Base-by-base conservation (phyloP, 2,797 vertebrate species). In the Dryobates pubescens region DNA sequence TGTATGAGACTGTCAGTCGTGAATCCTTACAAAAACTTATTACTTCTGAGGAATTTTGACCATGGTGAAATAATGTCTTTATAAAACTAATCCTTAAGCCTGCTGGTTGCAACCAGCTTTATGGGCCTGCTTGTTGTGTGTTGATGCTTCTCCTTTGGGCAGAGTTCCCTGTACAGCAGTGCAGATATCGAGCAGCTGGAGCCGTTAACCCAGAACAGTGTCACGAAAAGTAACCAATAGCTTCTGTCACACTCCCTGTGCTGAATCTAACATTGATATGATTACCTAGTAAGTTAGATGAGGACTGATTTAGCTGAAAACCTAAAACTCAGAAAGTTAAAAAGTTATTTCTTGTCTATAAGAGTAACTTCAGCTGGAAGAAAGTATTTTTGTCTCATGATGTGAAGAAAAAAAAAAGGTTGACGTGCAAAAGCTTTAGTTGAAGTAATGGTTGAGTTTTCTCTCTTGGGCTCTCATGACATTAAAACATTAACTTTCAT, bases 401-500 rank as follows among this genome's bases (percentile, higher is more conserved):
- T 57, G 0, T 22, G 18, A 54, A 36, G 16, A 32, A 36, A n/a
- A 24, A 24, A 27, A 17, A 61, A 8, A 13, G 0, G 11, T 56
- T 30, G 26, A 49, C 13, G n/a, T 6, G 22, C 67, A 82, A 82
- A 56, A 56, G 8, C 20, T 68, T 56, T 81, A 73, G 26, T 49
- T 91, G 27, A 36, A 63, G 14, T 76, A 68, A 92, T 88, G 53
- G 30, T 73, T 93, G 67, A 81, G 53, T 69, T 91, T 93, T 69
- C 34, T 92, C 78, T 95, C 72, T 61, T 72, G 89, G 51, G 45
- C 43, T 81, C 70, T 91, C 47, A 30, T 30, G 61, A 19, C 69
- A 77, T 84, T 95, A 83, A 92, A 67, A 12, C 69, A 75, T 87
- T 95, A 83, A 90, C 74, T 90, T 92, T 82, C 51, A 69, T 59